A percentile compares a stretch with the other conserved stretches of the same genome.
Conservation (phyloP, 1,140 invertebrate species). For the Drosophila guanche region DNA sequence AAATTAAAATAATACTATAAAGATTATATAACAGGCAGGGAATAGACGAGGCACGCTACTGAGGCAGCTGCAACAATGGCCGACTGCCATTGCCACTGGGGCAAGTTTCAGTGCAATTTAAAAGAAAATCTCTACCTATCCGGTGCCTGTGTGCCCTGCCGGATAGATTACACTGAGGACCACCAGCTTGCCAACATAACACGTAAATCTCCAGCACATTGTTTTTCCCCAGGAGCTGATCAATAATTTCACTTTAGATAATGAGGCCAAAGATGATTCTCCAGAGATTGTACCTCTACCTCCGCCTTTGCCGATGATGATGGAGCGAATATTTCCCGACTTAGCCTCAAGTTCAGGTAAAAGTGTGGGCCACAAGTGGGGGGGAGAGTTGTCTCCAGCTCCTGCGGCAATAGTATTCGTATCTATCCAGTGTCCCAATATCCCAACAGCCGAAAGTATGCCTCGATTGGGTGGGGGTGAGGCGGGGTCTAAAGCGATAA, state of each 20-base stretch:
- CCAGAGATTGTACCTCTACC: constrained; percentile 6
- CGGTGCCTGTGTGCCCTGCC: too few species aligned
- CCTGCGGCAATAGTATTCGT: constrained; percentile 24
- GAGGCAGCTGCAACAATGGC: constrained; percentile 11
- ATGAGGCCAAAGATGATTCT: constrained; percentile 23
- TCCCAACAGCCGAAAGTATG: constrained; percentile 31
- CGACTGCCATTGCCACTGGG: too few species aligned
- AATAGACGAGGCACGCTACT: constrained; percentile 7
- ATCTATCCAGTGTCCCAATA: constrained; percentile 30
- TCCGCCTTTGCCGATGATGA: background rate
- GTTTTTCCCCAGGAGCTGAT: constrained; percentile 24
- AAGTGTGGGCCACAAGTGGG: constrained; percentile 13
- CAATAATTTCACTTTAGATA: constrained; percentile 49
- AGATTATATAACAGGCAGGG: constrained; percentile 66
- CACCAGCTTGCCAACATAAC: background rate
- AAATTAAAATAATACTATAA: constrained; percentile 82
- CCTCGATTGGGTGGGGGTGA: constrained; percentile 37
- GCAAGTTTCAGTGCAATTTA: constrained; percentile 8
- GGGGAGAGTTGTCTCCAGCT: constrained; percentile 29
- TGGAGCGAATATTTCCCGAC: constrained; percentile 11
- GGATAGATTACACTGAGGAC: constrained; percentile 19
- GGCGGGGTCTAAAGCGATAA: constrained; percentile 73
- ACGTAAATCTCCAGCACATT: too few species aligned
- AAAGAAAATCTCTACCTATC: constrained; percentile 13
- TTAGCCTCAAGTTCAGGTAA: constrained; percentile 18